Percentiles rank a stretch among this genome's conserved stretches.
phyloP scores from a whole-genome alignment of 2,797 vertebrate genomes.

The Sebastes hopkinsi region DNA sequence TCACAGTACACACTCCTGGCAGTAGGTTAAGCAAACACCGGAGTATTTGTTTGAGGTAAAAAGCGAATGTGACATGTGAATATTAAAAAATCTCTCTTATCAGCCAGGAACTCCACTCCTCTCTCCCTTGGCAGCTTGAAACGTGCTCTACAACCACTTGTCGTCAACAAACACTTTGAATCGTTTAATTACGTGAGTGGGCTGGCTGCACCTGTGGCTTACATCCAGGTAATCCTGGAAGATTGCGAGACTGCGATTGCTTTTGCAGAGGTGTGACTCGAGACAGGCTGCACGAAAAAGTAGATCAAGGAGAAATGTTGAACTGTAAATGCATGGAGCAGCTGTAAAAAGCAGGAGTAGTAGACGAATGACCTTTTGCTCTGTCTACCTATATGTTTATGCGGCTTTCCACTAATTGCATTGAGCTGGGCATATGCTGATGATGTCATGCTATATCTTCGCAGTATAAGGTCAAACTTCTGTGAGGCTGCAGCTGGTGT shows the following conservation, averaged over 20 bases:
- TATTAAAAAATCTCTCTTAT: slow-evolving; percentile 22
- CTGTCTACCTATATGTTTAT: neutral
- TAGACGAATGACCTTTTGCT: neutral
- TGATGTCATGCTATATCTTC: slow-evolving; percentile 48
- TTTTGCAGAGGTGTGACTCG: slow-evolving; percentile 16
- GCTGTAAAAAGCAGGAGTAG: slow-evolving; percentile 4
- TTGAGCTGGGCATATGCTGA: slow-evolving; percentile 19
- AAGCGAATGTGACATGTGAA: slow-evolving; percentile 9
- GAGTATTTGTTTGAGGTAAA: slow-evolving; percentile 18
- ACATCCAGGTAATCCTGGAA: slow-evolving; percentile 29
- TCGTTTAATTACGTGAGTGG: slow-evolving; percentile 21
- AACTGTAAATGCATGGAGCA: neutral
- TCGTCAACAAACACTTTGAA: slow-evolving; percentile 20
- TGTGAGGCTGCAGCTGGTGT: slow-evolving; percentile 6
- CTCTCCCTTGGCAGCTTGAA: slow-evolving; percentile 13
- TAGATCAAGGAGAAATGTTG: slow-evolving; percentile 52
- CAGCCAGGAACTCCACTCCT: neutral
- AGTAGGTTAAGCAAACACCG: slow-evolving; percentile 32
- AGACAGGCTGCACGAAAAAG: slow-evolving; percentile 37
- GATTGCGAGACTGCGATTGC: neutral
- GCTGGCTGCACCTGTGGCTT: slow-evolving; percentile 18
- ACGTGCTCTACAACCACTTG: slow-evolving; percentile 19
- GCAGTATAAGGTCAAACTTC: neutral
- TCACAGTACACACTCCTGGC: neutral
- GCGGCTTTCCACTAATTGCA: slow-evolving; percentile 34